These are phyloP conservation scores for Drosophila rubida DNA, from an alignment of 2,888 invertebrate species.

Conservation along the genomic window DNA sequence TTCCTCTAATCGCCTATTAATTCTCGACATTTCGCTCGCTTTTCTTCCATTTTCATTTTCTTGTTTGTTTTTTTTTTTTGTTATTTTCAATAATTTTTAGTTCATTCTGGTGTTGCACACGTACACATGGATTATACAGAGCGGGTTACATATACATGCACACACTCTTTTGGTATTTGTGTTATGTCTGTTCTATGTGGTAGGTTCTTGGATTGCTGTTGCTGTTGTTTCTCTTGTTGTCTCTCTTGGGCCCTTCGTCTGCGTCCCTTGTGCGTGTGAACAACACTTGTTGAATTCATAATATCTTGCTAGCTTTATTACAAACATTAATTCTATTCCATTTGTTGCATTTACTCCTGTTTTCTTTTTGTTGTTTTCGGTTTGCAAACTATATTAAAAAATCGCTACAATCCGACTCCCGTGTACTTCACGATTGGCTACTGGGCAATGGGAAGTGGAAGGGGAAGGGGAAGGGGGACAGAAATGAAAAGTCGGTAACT, in stretches of 20 bases:
- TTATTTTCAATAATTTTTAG: neutral
- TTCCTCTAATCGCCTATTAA: slow-evolving; percentile 37
- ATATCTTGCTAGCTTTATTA: slow-evolving; percentile 54
- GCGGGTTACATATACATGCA: neutral
- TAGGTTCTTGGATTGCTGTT: neutral
- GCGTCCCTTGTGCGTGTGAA: slow-evolving; percentile 30
- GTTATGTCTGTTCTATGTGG: neutral
- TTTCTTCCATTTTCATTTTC: neutral
- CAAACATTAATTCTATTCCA: slow-evolving; percentile 50
- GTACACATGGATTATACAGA: slow-evolving; percentile 4
- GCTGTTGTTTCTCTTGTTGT: neutral
- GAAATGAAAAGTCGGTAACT: neutral
- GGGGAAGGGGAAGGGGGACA: no score
- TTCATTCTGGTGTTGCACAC: slow-evolving; percentile 30
- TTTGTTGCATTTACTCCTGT: slow-evolving; percentile 41
- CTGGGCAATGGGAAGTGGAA: no score
- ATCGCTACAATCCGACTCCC: slow-evolving; percentile 25
- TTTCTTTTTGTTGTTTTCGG: slow-evolving; percentile 8
- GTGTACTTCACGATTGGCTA: slow-evolving; percentile 16
- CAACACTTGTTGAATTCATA: slow-evolving; percentile 44
- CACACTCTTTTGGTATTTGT: neutral
- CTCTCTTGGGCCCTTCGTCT: slow-evolving; percentile 11
- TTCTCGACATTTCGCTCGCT: slow-evolving; percentile 33
- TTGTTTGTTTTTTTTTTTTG: neutral
- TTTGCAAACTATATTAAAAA: slow-evolving; percentile 29